These are phyloP conservation scores for Nasonia vitripennis DNA, from an alignment of 1,140 invertebrate genomes.

Conservation along the genomic window DNA sequence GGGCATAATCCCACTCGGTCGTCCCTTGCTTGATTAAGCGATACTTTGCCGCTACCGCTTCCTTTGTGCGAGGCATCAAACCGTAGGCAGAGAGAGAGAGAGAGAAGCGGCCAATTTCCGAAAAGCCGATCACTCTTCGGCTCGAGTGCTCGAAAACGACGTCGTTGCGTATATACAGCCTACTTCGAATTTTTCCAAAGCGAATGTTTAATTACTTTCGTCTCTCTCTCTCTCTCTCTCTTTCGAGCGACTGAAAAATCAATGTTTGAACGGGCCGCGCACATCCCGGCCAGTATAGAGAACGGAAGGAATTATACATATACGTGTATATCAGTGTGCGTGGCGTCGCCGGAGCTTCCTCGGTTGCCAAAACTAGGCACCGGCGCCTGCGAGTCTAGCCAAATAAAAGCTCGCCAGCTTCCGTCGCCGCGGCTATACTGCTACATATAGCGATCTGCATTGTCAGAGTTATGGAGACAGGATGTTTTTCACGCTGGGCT, in stretches of 20 bases:
- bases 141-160: neutral
- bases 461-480: conserved; percentile 9
- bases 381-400: conserved; percentile 48
- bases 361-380: conserved; percentile 29
- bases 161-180: neutral
- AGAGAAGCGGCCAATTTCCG: neutral
- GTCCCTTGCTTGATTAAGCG: neutral
- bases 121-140: conserved; percentile 23
- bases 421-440: neutral
- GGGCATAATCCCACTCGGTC: neutral
- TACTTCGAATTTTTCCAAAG: too few relatives aligned
- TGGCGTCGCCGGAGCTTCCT: neutral
- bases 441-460: neutral
- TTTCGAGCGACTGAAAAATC: conserved; percentile 35
- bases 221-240: neutral
- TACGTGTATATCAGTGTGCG: neutral
- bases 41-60: neutral
- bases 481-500: neutral
- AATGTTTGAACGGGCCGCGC: conserved; percentile 5
- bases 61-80: neutral
- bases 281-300: neutral
- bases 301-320: conserved; percentile 3
- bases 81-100: neutral
- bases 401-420: conserved; percentile 37
- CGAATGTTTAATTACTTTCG: neutral